phyloP scores from a whole-genome alignment of 2,888 invertebrate species.

The Chymomyza fuscimana region DNA sequence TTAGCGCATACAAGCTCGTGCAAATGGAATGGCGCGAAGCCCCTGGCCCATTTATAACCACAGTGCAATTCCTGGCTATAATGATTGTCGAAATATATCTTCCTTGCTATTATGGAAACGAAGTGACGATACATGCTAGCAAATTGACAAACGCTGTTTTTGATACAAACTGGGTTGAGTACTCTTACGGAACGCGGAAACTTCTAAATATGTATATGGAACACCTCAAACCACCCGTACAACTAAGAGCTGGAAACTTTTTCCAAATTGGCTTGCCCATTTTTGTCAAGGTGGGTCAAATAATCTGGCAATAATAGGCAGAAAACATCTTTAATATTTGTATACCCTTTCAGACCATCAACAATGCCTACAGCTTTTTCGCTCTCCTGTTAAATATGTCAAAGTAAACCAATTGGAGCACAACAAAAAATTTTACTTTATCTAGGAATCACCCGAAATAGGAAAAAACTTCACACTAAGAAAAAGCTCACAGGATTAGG shows the following conservation, averaged over 20 bases:
- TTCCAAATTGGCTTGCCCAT: conserved; percentile 72
- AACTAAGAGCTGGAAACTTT: conserved; percentile 65
- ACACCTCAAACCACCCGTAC: conserved; percentile 63
- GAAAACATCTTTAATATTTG: not conserved
- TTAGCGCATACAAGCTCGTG: conserved; percentile 63
- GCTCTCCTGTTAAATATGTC: conserved; percentile 72
- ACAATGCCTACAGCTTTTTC: conserved; percentile 74
- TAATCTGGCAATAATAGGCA: not conserved
- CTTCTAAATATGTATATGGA: conserved; percentile 69
- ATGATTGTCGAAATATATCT: conserved; percentile 74
- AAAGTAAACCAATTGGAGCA: conserved; percentile 32
- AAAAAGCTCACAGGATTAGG: not conserved
- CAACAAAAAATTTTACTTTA: too few species aligned
- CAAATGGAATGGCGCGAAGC: conserved; percentile 48
- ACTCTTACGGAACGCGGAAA: conserved; percentile 47
- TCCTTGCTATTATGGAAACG: conserved; percentile 75
- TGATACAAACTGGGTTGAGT: conserved; percentile 66
- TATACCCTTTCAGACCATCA: conserved; percentile 49
- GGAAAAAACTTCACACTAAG: conserved; percentile 15
- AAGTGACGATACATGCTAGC: conserved; percentile 64
- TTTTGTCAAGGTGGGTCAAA: conserved; percentile 65
- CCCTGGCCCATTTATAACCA: conserved; percentile 56
- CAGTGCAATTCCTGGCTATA: conserved; percentile 61
- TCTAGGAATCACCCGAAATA: not conserved
- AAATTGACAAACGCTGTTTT: conserved; percentile 62